Evolutionary conservation across 2,113 vertebrate species (phyloP).

Genomic region (Pandion haliaetus): DNA sequence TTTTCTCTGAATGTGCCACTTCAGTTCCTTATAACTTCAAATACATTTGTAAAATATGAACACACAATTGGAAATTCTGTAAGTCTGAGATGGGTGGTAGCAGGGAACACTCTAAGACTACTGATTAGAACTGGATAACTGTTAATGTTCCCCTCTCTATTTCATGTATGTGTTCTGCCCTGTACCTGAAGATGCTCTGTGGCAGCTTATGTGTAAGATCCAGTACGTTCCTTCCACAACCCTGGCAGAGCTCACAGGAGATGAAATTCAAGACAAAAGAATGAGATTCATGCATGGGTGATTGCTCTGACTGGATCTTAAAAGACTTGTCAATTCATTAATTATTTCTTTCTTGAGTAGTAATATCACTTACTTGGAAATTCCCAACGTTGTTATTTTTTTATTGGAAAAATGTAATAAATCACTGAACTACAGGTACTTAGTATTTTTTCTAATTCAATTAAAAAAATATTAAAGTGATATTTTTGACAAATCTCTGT

Average conservation of each 20-base stretch:
- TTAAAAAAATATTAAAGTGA: background rate
- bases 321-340: background rate
- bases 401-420: background rate
- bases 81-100: background rate
- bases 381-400: background rate
- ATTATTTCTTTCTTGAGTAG: background rate
- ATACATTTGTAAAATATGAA: background rate
- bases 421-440: background rate
- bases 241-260: background rate
- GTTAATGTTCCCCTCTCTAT: background rate
- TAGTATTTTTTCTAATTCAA: background rate
- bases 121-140: background rate
- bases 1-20: background rate
- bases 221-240: rapidly evolving
- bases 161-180: background rate
- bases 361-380: background rate
- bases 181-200: background rate
- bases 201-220: background rate
- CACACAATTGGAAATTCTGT: background rate
- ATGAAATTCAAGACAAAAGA: background rate
- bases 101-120: background rate
- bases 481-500: background rate
- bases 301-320: background rate
- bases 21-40: background rate
- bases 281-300: background rate